Percentiles rank a stretch among this genome's conserved stretches.
These are phyloP conservation scores for Etheostoma cragini DNA, from an alignment of 2,113 vertebrate genomes.

Conservation along the genomic window DNA sequence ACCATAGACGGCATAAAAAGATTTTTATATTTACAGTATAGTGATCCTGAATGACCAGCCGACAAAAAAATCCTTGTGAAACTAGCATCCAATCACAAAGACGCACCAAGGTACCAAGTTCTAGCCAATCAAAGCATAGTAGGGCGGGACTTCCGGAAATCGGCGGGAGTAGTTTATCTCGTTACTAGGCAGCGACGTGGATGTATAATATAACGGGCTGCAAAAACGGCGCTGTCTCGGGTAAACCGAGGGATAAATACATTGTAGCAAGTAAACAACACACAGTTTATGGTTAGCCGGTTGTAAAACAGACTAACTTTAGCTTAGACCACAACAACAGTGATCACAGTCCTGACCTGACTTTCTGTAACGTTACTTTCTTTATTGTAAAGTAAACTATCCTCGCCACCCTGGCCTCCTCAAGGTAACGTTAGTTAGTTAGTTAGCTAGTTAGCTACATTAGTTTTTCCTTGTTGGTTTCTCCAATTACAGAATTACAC, in stretches of 20 bases:
- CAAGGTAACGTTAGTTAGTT: conserved; percentile 59
- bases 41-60: too few relatives aligned
- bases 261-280: neutral
- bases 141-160: conserved; percentile 10
- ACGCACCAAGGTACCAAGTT: neutral
- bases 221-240: conserved; percentile 19
- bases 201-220: conserved; percentile 54
- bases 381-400: neutral
- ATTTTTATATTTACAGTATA: too few relatives aligned
- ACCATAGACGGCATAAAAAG: too few relatives aligned
- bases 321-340: neutral
- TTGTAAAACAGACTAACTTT: neutral
- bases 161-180: conserved; percentile 59
- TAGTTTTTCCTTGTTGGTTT: neutral
- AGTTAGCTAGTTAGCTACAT: neutral
- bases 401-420: conserved; percentile 62
- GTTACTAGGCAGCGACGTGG: conserved; percentile 83
- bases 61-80: too few relatives aligned
- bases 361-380: neutral
- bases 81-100: neutral
- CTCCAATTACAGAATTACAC: neutral
- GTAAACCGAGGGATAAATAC: neutral
- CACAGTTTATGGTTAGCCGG: too few relatives aligned
- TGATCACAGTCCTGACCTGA: neutral
- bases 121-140: neutral